Conservation (phyloP, 2,888 invertebrate species). For the Panorpa germanica region DNA sequence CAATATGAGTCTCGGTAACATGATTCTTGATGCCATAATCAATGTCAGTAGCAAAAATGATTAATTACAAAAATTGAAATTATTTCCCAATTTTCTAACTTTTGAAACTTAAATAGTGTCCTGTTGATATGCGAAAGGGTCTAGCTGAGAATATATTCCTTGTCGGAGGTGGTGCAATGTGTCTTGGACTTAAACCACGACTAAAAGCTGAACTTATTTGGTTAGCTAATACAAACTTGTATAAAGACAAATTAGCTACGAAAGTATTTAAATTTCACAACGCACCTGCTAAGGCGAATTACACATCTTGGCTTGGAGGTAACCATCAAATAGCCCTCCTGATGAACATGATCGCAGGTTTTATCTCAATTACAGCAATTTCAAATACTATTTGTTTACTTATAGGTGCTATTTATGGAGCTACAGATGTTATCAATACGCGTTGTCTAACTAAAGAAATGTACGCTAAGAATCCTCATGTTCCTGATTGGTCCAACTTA, state of each 20-base stretch:
- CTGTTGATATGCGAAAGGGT: constrained; percentile 58
- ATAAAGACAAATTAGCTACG: constrained; percentile 39
- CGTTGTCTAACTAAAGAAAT: constrained; percentile 56
- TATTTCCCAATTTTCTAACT: constrained; percentile 4
- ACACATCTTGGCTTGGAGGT: constrained; percentile 75
- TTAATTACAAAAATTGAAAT: too few species aligned
- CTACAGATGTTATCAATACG: constrained; percentile 49
- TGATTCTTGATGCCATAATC: constrained; percentile 65
- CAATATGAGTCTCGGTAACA: constrained; percentile 60
- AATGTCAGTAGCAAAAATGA: constrained; percentile 26
- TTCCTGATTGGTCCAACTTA: constrained; percentile 70
- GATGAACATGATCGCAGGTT: too few species aligned
- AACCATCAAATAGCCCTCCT: too few species aligned
- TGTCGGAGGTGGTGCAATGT: constrained; percentile 70
- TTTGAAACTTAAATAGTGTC: constrained; percentile 32
- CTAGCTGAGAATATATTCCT: constrained; percentile 72
- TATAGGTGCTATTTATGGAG: constrained; percentile 54
- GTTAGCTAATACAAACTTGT: constrained; percentile 39
- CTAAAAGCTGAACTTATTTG: constrained; percentile 56
- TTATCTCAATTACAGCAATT: constrained; percentile 15
- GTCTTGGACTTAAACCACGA: constrained; percentile 66
- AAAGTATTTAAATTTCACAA: constrained; percentile 61
- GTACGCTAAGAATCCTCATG: constrained; percentile 44
- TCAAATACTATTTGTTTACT: constrained; percentile 13
- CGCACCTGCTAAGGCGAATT: constrained; percentile 63